phyloP scores from a whole-genome alignment of 2,797 vertebrate species.

The Siniperca undulata region DNA sequence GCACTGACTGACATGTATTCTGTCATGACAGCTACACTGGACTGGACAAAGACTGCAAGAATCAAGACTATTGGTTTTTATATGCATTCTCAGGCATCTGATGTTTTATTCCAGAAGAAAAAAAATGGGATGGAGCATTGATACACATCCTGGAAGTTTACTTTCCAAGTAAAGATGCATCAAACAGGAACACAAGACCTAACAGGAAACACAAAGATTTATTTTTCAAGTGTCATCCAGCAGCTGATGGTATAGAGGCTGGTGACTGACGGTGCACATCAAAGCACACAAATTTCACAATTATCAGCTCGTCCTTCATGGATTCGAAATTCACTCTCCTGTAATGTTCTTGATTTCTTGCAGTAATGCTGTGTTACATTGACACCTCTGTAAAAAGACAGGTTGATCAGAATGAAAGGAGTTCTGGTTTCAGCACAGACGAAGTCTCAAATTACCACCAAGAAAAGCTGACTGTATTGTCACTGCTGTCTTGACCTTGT shows the following conservation, averaged over 20 bases:
- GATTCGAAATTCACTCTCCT: neutral
- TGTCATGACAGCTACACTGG: too few species aligned
- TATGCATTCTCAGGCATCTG: neutral
- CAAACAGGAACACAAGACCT: neutral
- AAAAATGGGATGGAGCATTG: neutral
- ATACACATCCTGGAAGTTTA: neutral
- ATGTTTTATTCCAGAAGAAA: neutral
- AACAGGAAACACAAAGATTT: neutral
- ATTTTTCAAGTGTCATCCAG: neutral
- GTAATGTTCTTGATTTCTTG: neutral
- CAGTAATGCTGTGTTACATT: neutral
- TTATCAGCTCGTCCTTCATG: neutral
- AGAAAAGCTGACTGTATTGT: conserved; percentile 52
- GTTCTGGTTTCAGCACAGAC: conserved; percentile 44
- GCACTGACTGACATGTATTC: too few species aligned
- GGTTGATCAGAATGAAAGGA: conserved; percentile 5
- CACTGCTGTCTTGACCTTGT: conserved; percentile 50
- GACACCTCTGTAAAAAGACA: conserved; percentile 16
- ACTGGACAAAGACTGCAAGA: neutral
- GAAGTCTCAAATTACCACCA: conserved; percentile 34
- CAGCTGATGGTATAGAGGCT: neutral
- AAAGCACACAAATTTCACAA: neutral
- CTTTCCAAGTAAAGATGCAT: neutral
- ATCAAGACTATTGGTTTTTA: neutral
- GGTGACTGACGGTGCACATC: neutral